Percentiles rank a stretch among this genome's conserved stretches.
Evolutionary conservation across 2,113 vertebrate genomes (phyloP).

Genomic region (Peromyscus californicus): DNA sequence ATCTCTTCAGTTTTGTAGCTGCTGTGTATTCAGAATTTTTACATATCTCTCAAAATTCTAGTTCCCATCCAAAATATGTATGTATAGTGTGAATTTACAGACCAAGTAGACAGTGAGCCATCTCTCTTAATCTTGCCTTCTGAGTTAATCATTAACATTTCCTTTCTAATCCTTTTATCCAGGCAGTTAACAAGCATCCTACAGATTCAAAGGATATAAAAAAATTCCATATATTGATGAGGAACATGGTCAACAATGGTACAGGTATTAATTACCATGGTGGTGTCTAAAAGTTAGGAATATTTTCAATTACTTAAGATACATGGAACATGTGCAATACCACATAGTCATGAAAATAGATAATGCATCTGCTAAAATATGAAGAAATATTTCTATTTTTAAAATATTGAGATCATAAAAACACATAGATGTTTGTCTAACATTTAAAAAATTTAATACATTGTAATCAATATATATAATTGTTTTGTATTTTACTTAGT

Average conservation of each 20-base stretch:
- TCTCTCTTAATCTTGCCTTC: background rate
- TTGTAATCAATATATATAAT: background rate
- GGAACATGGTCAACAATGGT: no score
- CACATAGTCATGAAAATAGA: background rate
- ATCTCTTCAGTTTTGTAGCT: background rate
- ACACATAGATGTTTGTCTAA: background rate
- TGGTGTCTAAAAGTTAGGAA: background rate
- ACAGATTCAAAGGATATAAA: no score
- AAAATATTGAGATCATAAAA: background rate
- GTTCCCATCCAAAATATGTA: background rate
- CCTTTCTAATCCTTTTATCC: background rate
- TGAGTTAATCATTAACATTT: background rate
- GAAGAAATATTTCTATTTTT: background rate
- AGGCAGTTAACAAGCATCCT: background rate
- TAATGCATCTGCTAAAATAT: background rate
- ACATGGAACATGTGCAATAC: background rate
- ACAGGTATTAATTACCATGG: background rate
- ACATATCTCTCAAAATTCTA: background rate
- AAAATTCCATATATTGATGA: background rate
- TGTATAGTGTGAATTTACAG: rapidly evolving
- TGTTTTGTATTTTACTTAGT: background rate
- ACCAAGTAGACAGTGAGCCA: background rate
- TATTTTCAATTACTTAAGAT: background rate
- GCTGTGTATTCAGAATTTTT: background rate
- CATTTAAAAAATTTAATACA: background rate